Conservation (phyloP, 2,113 vertebrate species). For the Ranitomeya imitator region DNA sequence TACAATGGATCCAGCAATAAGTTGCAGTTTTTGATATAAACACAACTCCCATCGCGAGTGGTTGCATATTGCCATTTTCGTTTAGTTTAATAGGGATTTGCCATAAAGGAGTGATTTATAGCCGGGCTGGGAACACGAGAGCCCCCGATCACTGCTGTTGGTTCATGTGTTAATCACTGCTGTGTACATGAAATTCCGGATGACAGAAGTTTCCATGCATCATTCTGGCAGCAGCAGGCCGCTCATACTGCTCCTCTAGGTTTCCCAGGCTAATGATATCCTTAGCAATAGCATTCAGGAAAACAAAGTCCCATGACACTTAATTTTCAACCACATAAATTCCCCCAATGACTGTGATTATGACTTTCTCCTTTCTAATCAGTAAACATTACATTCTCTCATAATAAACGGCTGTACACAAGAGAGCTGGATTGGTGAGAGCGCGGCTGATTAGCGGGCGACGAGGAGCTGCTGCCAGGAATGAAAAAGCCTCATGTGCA, state of each 20-base stretch:
- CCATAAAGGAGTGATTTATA: not conserved
- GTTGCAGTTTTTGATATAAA: too few species aligned
- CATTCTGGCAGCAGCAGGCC: constrained; percentile 28
- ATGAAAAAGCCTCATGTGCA: not conserved
- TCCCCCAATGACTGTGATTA: constrained; percentile 16
- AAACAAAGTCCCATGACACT: constrained; percentile 49
- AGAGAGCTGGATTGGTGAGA: not conserved
- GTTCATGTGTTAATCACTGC: constrained; percentile 15
- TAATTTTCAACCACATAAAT: constrained; percentile 34
- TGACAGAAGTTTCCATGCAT: constrained; percentile 31
- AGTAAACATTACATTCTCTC: constrained; percentile 38
- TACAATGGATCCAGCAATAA: too few species aligned
- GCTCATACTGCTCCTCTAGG: not conserved
- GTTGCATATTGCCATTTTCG: not conserved
- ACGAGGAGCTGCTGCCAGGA: not conserved
- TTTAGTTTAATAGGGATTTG: not conserved
- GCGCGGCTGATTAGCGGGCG: not conserved
- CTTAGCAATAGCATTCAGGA: constrained; percentile 36
- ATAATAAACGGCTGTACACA: constrained; percentile 28
- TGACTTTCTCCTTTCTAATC: constrained; percentile 33
- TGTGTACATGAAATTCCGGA: constrained; percentile 27
- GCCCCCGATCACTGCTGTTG: not conserved
- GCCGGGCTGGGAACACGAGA: not conserved
- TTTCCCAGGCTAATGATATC: constrained; percentile 51
- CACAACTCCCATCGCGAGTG: not conserved